Evolutionary conservation across 2,113 vertebrate species (phyloP).

Genomic region (Uropsilus gracilis): DNA sequence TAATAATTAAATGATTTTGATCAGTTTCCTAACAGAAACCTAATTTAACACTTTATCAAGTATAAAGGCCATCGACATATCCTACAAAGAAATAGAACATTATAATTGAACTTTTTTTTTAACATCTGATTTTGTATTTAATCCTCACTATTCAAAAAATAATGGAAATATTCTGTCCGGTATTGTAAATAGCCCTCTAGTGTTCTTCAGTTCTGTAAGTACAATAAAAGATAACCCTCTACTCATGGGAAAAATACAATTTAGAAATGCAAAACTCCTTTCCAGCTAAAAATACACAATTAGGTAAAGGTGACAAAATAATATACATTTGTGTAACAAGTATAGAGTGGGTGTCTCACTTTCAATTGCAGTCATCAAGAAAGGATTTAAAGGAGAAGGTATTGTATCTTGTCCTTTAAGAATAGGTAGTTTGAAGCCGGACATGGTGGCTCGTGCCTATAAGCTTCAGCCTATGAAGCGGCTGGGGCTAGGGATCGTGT

Average conservation of each 20-base stretch:
- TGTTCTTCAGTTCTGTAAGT: not conserved
- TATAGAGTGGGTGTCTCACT: not conserved
- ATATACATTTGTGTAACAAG: not conserved
- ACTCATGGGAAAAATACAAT: not conserved
- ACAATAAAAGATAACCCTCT: not conserved
- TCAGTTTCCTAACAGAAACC: not conserved
- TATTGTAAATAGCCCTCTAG: not conserved
- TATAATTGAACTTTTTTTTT: not conserved
- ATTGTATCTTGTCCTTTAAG: constrained; percentile 5
- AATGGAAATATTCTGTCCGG: not conserved
- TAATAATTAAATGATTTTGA: not conserved
- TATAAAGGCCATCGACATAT: too few species aligned
- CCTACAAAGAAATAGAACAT: not conserved
- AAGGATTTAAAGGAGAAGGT: not conserved
- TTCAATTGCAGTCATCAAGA: not conserved
- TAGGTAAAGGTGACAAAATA: not conserved
- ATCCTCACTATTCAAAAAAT: not conserved
- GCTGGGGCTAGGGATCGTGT: too few species aligned
- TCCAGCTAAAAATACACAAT: not conserved
- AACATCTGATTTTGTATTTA: not conserved
- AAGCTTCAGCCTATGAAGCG: too few species aligned
- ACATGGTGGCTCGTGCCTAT: too few species aligned
- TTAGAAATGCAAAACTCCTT: constrained; percentile 1
- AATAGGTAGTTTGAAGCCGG: not conserved
- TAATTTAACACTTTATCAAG: not conserved